Evolutionary conservation across 2,113 vertebrate species (phyloP), one percentile per base, ranked within the genome.

Genomic region (Cyprinodon tularosa): DNA sequence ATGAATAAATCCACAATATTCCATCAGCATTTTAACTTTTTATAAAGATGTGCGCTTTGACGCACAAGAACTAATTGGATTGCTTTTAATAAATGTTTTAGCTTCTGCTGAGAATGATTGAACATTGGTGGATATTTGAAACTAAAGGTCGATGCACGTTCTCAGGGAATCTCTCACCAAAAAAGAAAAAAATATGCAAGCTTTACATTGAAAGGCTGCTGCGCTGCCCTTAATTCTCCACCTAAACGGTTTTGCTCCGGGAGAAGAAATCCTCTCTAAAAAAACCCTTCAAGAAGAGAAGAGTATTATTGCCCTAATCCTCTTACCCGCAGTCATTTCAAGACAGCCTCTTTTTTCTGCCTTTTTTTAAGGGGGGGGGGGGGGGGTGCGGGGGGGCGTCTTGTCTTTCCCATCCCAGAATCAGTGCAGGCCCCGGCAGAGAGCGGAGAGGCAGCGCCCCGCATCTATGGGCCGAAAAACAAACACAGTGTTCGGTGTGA

Each of bases 271-370:
- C 97, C 97, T 96, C 96, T 97, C 96, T 96, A 94, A 95, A 42
- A 29, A 96, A 96, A 93, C 89, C 93, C 96, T 96, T 95, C 95
- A 95, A 97, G 93, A 96, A 96, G 96, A 97, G 96, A 98, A 96
- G 96, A 96, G 97, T 95, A 97, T 98, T 97, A 99, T 97, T 96
- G 91, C 95, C 96, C 96, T 99, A 99, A 99, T 99, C 98, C 98
- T 98, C 97, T 99, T 99, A 99, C 93, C 92, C 94, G 93, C 95
- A 96, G 95, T 97, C 96, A 96, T 95, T 96, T 96, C 96, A 95
- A 97, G 94, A 95, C 96, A 96, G 95, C 93, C 95, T 95, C 89
- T 91, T 57, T 29, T 29, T 29, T 29, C 14, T 29, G 1, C 2
- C 29, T 29, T 53, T 53, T 53, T 53, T 53, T 95, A 95, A 93